These are phyloP conservation scores for Pterophyllum scalare DNA, from an alignment of 2,113 vertebrate species.

Conservation along the genomic window DNA sequence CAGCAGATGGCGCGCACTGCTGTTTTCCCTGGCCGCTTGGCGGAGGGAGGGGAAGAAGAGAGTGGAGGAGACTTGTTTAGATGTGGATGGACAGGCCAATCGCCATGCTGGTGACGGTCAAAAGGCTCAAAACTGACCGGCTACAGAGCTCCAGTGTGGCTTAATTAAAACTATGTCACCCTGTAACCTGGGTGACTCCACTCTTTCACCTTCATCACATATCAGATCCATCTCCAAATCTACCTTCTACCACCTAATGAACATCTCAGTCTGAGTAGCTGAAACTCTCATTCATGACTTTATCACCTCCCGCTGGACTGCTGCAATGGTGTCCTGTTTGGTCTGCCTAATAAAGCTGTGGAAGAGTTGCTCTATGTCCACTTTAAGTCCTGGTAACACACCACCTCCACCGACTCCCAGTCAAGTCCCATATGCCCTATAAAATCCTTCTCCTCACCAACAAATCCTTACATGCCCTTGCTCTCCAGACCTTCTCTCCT, in stretches of 20 bases:
- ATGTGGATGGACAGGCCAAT: not conserved
- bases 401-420: not conserved
- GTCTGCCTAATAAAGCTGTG: no score
- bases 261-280: no score
- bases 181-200: no score
- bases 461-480: not conserved
- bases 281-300: no score
- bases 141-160: not conserved
- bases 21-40: slow-evolving; percentile 78
- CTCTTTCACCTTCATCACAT: no score
- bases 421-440: not conserved
- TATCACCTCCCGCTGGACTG: no score
- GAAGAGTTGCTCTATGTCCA: no score
- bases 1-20: slow-evolving; percentile 78
- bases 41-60: slow-evolving; percentile 45
- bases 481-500: not conserved
- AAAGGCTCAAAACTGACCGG: not conserved
- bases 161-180: no score
- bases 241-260: no score
- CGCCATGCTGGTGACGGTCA: not conserved
- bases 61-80: slow-evolving; percentile 34
- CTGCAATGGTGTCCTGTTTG: no score
- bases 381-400: not conserved
- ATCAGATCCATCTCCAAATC: no score
- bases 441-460: not conserved